Evolutionary conservation across 2,113 vertebrate species (phyloP).

Genomic region (Circaetus gallicus): DNA sequence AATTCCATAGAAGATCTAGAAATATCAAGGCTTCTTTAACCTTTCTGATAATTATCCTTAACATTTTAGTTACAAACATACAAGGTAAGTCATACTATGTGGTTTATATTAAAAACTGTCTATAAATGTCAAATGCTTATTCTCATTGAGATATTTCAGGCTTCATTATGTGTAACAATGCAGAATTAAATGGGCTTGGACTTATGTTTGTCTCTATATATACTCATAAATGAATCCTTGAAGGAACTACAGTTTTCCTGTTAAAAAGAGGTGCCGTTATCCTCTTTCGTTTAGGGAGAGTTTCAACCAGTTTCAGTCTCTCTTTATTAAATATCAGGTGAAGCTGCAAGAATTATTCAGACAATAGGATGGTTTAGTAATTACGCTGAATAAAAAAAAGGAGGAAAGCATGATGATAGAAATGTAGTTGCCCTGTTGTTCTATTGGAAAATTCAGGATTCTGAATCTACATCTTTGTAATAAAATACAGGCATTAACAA

Average conservation of each 20-base stretch:
- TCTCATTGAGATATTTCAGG: neutral
- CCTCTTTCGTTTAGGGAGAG: neutral
- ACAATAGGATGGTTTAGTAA: neutral
- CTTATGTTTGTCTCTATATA: neutral
- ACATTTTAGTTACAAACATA: neutral
- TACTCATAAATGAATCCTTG: neutral
- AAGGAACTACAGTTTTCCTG: neutral
- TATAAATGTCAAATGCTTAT: neutral
- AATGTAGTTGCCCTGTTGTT: neutral
- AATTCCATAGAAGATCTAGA: neutral
- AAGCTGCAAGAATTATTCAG: neutral
- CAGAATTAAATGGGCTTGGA: neutral
- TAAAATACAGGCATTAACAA: neutral
- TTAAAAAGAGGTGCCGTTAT: neutral
- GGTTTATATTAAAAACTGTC: neutral
- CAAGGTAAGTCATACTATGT: neutral
- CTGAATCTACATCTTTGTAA: neutral
- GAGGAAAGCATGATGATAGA: neutral
- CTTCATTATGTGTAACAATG: neutral
- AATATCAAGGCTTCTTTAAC: neutral
- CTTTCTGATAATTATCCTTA: neutral
- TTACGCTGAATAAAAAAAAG: neutral
- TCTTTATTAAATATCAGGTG: neutral
- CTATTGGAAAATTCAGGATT: neutral
- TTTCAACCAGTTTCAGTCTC: neutral